phyloP scores from a whole-genome alignment of 2,797 vertebrate genomes.

The Sebastes variabilis region DNA sequence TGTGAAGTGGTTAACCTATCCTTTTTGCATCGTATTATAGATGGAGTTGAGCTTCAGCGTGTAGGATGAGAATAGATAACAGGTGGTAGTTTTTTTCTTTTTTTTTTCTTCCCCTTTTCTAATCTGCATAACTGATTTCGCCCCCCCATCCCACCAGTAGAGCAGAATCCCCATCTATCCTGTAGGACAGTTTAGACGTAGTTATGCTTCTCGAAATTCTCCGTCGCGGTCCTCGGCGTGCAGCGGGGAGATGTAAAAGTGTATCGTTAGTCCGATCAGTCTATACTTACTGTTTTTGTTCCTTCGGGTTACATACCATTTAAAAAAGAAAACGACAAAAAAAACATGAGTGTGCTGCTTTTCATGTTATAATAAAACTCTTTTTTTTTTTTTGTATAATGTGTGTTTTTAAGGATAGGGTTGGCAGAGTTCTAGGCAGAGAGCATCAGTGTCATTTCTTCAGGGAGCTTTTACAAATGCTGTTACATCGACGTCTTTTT shows the following conservation, averaged over 20 bases:
- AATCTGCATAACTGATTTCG: constrained; percentile 30
- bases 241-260: constrained; percentile 53
- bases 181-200: constrained; percentile 44
- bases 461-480: constrained; percentile 81
- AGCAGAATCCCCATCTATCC: constrained; percentile 30
- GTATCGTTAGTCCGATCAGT: constrained; percentile 43
- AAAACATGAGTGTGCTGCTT: constrained; percentile 74
- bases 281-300: constrained; percentile 48
- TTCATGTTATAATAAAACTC: constrained; percentile 63
- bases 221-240: constrained; percentile 46
- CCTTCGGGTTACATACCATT: constrained; percentile 62
- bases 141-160: constrained; percentile 17
- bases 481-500: constrained; percentile 57
- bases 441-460: constrained; percentile 74
- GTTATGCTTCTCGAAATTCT: constrained; percentile 27
- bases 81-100: constrained; percentile 35
- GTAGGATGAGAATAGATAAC: constrained; percentile 71
- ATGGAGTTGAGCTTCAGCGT: constrained; percentile 71
- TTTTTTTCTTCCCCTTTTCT: neutral
- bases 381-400: constrained; percentile 27
- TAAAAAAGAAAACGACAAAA: constrained; percentile 11
- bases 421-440: constrained; percentile 65
- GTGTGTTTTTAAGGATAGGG: constrained; percentile 59
- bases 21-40: constrained; percentile 62
- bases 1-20: constrained; percentile 73